These are phyloP conservation scores for Perizoma flavofasciatum DNA, from an alignment of 2,888 invertebrate genomes.

Conservation along the genomic window DNA sequence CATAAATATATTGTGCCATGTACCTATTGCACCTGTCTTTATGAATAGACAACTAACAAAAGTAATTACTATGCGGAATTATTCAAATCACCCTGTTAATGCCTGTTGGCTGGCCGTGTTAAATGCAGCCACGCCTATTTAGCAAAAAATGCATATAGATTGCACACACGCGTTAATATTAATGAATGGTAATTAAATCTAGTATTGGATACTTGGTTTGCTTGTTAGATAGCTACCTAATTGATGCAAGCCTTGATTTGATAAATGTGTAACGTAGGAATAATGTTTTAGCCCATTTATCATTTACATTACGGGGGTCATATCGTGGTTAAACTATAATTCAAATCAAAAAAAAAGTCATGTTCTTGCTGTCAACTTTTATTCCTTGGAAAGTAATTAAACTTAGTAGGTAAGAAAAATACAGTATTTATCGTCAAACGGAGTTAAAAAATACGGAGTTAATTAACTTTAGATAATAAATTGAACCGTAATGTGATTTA, in stretches of 20 bases:
- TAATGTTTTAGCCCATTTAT: slow-evolving; percentile 23
- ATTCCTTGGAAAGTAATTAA: too few species aligned
- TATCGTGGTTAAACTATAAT: slow-evolving; percentile 16
- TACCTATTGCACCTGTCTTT: slow-evolving; percentile 33
- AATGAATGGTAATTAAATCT: slow-evolving; percentile 39
- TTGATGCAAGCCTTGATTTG: slow-evolving; percentile 34
- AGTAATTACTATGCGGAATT: slow-evolving; percentile 51
- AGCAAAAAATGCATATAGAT: slow-evolving; percentile 33
- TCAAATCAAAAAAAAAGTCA: too few species aligned
- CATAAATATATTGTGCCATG: slow-evolving; percentile 13
- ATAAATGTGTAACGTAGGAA: slow-evolving; percentile 20
- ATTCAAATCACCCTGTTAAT: slow-evolving; percentile 52
- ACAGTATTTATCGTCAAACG: too few species aligned
- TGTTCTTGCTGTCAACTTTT: too few species aligned
- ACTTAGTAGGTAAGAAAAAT: too few species aligned
- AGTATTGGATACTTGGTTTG: slow-evolving; percentile 34
- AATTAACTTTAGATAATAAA: too few species aligned
- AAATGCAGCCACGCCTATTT: slow-evolving; percentile 47
- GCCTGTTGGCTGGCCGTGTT: slow-evolving; percentile 27
- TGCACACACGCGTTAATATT: slow-evolving; percentile 38
- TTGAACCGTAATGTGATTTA: too few species aligned
- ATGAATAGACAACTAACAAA: slow-evolving; percentile 36
- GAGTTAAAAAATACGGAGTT: too few species aligned
- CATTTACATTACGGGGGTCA: slow-evolving; percentile 15
- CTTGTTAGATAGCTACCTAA: slow-evolving; percentile 32